phyloP scores from a whole-genome alignment of 2,888 invertebrate genomes.

The Imbricaverruca yamaguchii region DNA sequence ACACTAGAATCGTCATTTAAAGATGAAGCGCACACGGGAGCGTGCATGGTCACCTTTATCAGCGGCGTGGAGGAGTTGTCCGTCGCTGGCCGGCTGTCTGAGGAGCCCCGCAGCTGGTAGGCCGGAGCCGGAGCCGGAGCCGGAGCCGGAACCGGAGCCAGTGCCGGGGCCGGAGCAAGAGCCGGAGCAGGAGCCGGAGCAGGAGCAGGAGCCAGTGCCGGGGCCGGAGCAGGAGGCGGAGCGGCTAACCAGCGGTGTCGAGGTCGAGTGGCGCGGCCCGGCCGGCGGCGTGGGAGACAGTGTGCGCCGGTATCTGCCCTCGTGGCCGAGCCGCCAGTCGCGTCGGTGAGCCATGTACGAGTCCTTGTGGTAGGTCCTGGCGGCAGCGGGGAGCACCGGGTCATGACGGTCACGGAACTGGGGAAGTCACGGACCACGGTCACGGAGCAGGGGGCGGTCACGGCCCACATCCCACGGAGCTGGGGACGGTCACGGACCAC shows the following conservation, averaged over 20 bases:
- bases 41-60: not conserved
- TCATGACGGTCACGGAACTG: too few relatives aligned
- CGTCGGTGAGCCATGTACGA: constrained; percentile 63
- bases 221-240: not conserved
- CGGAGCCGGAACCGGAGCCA: not conserved
- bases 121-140: too few relatives aligned
- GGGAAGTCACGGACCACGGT: too few relatives aligned
- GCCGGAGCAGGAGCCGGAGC: not conserved
- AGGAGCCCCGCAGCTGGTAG: too few relatives aligned
- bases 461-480: too few relatives aligned
- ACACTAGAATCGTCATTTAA: too few relatives aligned
- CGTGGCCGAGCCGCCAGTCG: constrained; percentile 59
- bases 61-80: not conserved
- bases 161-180: not conserved
- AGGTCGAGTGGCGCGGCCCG: not conserved
- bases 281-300: constrained; percentile 51
- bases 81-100: not conserved
- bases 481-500: too few relatives aligned
- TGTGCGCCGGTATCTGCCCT: constrained; percentile 65
- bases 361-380: constrained; percentile 68
- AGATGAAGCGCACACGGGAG: not conserved
- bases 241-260: not conserved
- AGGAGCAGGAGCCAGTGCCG: not conserved
- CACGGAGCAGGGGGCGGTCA: too few relatives aligned
- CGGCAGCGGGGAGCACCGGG: too few relatives aligned